Evolutionary conservation across 2,888 invertebrate species (phyloP).

Genomic region (Homarus gammarus): DNA sequence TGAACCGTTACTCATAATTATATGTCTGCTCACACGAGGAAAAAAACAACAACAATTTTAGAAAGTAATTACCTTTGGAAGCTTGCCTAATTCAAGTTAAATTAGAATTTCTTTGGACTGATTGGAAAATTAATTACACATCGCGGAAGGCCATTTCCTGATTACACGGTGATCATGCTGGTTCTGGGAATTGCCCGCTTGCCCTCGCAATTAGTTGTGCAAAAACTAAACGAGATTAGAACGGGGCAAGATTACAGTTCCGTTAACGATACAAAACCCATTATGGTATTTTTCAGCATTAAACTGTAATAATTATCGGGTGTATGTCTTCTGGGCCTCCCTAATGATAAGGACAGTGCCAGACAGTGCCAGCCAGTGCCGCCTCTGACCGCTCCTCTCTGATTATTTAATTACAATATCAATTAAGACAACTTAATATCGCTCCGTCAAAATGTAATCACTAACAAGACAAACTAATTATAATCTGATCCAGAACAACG

Average conservation of each 20-base stretch:
- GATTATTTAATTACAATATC: neutral
- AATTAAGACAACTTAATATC: neutral
- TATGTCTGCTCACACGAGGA: neutral
- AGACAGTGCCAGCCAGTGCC: neutral
- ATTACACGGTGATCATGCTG: neutral
- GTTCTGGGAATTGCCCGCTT: conserved; percentile 10
- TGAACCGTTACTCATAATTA: neutral
- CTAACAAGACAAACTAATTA: no score
- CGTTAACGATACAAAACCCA: neutral
- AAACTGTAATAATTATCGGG: neutral
- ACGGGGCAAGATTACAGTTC: neutral
- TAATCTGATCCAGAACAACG: no score
- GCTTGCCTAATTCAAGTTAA: conserved; percentile 12
- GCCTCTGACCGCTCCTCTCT: neutral
- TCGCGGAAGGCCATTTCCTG: conserved; percentile 10
- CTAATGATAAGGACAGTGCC: neutral
- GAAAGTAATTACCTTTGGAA: conserved; percentile 2
- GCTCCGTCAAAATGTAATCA: neutral
- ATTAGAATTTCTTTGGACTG: conserved; percentile 18
- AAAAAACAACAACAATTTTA: neutral
- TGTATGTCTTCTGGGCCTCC: neutral
- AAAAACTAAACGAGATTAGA: conserved; percentile 5
- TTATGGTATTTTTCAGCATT: neutral
- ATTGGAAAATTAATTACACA: conserved; percentile 15
- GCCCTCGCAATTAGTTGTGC: neutral